These are phyloP conservation scores for Diplolepis rosae DNA, from an alignment of 2,888 invertebrate genomes.

Conservation along the genomic window DNA sequence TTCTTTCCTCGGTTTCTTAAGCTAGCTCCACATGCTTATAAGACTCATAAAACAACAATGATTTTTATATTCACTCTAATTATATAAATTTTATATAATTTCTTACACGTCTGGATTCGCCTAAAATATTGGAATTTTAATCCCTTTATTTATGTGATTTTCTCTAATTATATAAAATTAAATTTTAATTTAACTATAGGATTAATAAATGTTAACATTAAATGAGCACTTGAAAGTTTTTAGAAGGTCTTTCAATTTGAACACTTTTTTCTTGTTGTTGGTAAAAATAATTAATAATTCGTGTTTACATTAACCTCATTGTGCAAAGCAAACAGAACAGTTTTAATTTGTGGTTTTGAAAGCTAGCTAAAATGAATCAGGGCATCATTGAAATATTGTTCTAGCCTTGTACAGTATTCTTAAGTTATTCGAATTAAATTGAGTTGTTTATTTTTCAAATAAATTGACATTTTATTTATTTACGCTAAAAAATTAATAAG, in stretches of 20 bases:
- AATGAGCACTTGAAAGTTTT: no score
- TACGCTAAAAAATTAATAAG: no score
- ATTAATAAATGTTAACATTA: no score
- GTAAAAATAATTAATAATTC: neutral
- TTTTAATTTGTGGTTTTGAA: neutral
- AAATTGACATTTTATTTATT: no score
- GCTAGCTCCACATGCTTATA: neutral
- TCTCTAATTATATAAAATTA: no score
- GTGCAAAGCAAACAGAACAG: neutral
- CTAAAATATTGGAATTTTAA: no score
- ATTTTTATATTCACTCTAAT: no score
- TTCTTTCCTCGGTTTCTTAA: conserved; percentile 16
- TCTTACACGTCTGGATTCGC: no score
- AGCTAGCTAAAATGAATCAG: conserved; percentile 1
- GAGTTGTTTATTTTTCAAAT: neutral
- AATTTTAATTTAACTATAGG: no score
- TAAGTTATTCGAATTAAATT: neutral
- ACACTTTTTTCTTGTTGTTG: neutral
- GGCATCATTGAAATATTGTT: neutral
- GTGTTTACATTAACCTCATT: neutral
- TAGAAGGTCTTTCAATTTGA: no score
- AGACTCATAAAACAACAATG: neutral
- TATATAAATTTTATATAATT: no score
- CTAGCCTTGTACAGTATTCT: neutral
- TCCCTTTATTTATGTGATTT: no score